Evolutionary conservation across 2,113 vertebrate species (phyloP).

Genomic region (Sebastes fasciatus): DNA sequence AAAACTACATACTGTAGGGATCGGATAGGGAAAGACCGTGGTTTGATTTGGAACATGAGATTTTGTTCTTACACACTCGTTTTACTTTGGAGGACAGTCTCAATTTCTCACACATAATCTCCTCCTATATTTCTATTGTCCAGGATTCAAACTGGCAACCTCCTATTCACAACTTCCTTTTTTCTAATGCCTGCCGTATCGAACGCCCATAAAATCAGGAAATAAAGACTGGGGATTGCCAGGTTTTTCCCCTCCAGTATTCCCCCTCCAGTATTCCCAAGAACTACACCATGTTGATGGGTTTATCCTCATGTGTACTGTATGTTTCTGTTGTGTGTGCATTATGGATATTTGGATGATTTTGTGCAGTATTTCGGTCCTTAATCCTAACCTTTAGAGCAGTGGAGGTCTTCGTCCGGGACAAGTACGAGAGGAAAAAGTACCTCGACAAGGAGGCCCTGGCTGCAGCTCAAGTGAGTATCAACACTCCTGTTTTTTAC

Average conservation of each 20-base stretch:
- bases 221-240: background rate
- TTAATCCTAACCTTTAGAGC: constrained; percentile 91
- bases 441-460: constrained; percentile 92
- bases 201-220: background rate
- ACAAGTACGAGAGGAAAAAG: constrained; percentile 99
- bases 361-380: constrained; percentile 71
- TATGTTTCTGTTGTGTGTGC: background rate
- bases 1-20: background rate
- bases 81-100: background rate
- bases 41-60: background rate
- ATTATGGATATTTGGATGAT: background rate
- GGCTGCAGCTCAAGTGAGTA: constrained; percentile 91
- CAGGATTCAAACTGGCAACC: background rate
- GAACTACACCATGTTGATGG: background rate
- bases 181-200: background rate
- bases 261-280: background rate
- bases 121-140: background rate
- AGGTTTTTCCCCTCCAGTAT: background rate
- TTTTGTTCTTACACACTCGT: background rate
- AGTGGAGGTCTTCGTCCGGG: constrained; percentile 98
- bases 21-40: background rate
- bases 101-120: background rate
- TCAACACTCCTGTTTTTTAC: background rate
- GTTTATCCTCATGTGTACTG: too few relatives aligned
- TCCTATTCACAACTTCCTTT: background rate